A percentile compares a stretch with the other conserved stretches of the same genome.
phyloP scores from a whole-genome alignment of 2,797 vertebrate species.

The Trichosurus vulpecula region DNA sequence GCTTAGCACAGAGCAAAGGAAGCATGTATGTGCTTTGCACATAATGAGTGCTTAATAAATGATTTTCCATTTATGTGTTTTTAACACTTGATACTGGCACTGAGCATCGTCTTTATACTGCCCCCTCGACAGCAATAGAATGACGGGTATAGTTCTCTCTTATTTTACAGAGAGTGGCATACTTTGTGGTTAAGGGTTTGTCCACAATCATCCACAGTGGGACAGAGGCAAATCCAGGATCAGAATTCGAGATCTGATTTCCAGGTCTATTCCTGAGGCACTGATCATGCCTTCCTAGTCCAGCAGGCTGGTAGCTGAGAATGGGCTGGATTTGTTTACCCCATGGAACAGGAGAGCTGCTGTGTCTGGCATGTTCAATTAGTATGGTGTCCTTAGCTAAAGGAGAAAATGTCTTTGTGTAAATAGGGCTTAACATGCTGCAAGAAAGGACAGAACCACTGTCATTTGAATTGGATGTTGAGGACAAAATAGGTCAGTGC shows the following conservation, averaged over 20 bases:
- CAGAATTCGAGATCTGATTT: neutral
- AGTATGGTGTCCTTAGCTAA: neutral
- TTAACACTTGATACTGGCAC: neutral
- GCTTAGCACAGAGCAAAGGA: neutral
- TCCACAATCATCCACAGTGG: neutral
- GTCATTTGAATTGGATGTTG: neutral
- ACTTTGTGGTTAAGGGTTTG: neutral
- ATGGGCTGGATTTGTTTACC: neutral
- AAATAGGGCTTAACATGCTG: neutral
- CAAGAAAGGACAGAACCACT: neutral
- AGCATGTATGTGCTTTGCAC: neutral
- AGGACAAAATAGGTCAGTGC: neutral
- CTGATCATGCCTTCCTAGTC: neutral
- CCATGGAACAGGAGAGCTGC: neutral
- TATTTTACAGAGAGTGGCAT: neutral
- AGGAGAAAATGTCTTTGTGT: neutral
- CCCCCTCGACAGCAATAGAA: neutral
- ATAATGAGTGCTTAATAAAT: neutral
- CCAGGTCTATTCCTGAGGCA: neutral
- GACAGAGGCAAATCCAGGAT: neutral
- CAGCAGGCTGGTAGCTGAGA: neutral
- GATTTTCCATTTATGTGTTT: neutral
- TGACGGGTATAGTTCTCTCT: neutral
- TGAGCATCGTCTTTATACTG: neutral
- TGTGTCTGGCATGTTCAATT: neutral